Conservation (phyloP, 30 jellyfish, hydroid and myxozoan species). For the Turritopsis rubra region DNA sequence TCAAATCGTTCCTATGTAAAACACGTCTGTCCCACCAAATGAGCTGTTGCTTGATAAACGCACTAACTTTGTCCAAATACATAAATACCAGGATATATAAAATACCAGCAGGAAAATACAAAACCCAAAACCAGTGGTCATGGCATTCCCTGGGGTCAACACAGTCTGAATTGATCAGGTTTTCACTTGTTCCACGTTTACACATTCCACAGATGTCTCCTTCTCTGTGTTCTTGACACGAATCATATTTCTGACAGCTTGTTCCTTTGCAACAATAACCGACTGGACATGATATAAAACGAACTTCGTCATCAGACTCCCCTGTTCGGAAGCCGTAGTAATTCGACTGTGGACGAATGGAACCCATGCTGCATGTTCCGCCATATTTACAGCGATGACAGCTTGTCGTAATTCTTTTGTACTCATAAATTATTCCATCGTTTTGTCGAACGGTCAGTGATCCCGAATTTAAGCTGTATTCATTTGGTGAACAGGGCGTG, state of each 20-base stretch:
- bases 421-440: slow-evolving; percentile 17
- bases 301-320: slow-evolving; percentile 34
- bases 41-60: slow-evolving; percentile 53
- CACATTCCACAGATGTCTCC: slow-evolving; percentile 83
- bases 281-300: slow-evolving; percentile 73
- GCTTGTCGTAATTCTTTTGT: slow-evolving; percentile 28
- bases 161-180: slow-evolving; percentile 66
- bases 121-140: slow-evolving; percentile 86
- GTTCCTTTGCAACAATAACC: slow-evolving; percentile 85
- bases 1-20: slow-evolving; percentile 11
- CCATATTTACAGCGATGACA: slow-evolving; percentile 83
- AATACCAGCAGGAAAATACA: slow-evolving; percentile 59
- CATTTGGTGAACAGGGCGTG: slow-evolving; percentile 64
- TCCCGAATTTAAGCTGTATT: slow-evolving; percentile 79
- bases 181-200: slow-evolving; percentile 63
- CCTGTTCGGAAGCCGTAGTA: slow-evolving; percentile 72
- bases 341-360: slow-evolving; percentile 63
- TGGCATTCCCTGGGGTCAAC: slow-evolving; percentile 40
- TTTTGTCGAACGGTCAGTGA: slow-evolving; percentile 29
- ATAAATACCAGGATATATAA: slow-evolving; percentile 52
- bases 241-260: slow-evolving; percentile 51
- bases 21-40: slow-evolving; percentile 60
- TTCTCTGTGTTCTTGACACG: slow-evolving; percentile 57
- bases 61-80: slow-evolving; percentile 68
- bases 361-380: slow-evolving; percentile 76